phyloP scores from a whole-genome alignment of 2,888 invertebrate genomes.

The Flabesymbios commensalis region DNA sequence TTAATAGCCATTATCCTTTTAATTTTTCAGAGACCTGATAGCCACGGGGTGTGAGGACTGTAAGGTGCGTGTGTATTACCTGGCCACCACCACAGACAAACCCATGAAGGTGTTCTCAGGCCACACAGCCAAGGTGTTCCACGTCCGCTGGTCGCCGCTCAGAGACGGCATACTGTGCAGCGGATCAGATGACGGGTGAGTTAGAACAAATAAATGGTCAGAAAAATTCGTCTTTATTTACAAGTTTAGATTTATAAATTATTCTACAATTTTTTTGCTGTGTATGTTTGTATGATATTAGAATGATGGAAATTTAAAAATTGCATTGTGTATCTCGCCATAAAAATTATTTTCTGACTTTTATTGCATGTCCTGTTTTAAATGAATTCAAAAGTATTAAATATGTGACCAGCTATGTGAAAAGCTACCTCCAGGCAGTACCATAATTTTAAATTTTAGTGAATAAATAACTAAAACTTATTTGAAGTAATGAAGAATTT shows the following conservation, averaged over 20 bases:
- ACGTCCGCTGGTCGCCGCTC: constrained; percentile 62
- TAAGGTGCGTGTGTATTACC: constrained; percentile 56
- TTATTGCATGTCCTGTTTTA: background rate
- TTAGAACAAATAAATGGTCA: no score
- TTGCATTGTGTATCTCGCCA: background rate
- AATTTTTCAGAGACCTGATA: constrained; percentile 55
- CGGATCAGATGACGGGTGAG: constrained; percentile 62
- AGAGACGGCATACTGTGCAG: constrained; percentile 60
- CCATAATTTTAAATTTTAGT: no score
- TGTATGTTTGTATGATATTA: background rate
- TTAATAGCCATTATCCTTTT: no score
- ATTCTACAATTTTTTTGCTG: background rate
- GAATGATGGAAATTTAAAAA: background rate
- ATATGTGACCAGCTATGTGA: no score
- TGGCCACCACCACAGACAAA: constrained; percentile 49
- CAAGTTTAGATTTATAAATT: no score
- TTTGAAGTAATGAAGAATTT: no score
- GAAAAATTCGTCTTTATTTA: no score
- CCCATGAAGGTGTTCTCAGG: constrained; percentile 55
- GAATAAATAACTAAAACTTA: no score
- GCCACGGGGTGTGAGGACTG: constrained; percentile 63
- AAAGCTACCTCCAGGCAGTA: no score
- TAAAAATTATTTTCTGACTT: background rate
- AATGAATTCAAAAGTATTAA: no score
- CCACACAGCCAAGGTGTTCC: constrained; percentile 61